Conservation (phyloP, 53 echinoderm and acorn worm species). For the Temnopleurus reevesii region DNA sequence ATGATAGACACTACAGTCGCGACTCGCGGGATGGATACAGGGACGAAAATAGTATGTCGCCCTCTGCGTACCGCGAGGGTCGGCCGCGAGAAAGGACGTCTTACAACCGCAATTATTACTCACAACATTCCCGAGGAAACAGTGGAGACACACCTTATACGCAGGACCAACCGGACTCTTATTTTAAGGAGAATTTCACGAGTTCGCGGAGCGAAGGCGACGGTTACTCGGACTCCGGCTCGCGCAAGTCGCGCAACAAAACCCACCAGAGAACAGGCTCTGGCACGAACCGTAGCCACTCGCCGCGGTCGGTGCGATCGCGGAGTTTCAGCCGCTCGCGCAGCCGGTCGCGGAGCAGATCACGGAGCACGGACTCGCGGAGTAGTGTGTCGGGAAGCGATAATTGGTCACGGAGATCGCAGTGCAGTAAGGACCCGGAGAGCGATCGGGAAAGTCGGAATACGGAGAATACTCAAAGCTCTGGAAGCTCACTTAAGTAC, state of each 20-base stretch:
- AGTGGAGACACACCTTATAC: slow-evolving; percentile 49
- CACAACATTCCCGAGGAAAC: slow-evolving; percentile 72
- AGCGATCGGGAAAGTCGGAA: slow-evolving; percentile 97
- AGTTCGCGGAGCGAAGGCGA: slow-evolving; percentile 68
- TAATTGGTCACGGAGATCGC: slow-evolving; percentile 87
- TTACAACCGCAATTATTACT: slow-evolving; percentile 88
- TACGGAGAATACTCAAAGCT: slow-evolving; percentile 89
- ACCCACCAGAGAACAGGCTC: slow-evolving; percentile 75
- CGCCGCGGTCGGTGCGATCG: slow-evolving; percentile 89
- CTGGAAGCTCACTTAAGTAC: slow-evolving; percentile 80
- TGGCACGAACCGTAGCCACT: slow-evolving; percentile 82
- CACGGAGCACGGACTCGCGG: slow-evolving; percentile 90
- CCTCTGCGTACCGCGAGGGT: slow-evolving; percentile 79
- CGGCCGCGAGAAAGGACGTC: slow-evolving; percentile 85
- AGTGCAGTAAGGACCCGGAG: slow-evolving; percentile 80
- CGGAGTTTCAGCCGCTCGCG: slow-evolving; percentile 87
- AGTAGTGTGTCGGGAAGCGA: slow-evolving; percentile 93
- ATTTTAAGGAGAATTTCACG: slow-evolving; percentile 71
- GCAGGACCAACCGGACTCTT: slow-evolving; percentile 69
- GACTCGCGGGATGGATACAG: slow-evolving; percentile 77
- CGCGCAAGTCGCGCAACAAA: slow-evolving; percentile 69
- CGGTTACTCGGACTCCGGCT: slow-evolving; percentile 72
- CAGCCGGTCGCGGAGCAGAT: slow-evolving; percentile 78
- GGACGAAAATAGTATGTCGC: slow-evolving; percentile 86
- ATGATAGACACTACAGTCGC: slow-evolving; percentile 89